phyloP scores from a whole-genome alignment of 2,113 vertebrate genomes.

The Eurystomus gularis region DNA sequence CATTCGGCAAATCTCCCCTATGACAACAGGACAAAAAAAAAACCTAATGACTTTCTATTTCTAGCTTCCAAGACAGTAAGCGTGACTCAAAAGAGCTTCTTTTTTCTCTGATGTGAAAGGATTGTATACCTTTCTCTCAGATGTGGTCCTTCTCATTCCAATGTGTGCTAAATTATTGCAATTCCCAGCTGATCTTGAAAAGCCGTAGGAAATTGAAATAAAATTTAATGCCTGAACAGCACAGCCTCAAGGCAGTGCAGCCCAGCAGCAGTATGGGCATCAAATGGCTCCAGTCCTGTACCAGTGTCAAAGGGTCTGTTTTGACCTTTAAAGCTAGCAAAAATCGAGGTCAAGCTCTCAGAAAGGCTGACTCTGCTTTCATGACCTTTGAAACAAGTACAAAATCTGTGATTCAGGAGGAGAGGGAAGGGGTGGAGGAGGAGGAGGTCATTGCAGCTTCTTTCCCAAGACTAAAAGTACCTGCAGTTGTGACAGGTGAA shows the following conservation, averaged over 20 bases:
- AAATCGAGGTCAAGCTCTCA: neutral
- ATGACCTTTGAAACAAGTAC: neutral
- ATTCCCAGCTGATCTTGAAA: neutral
- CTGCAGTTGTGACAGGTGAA: neutral
- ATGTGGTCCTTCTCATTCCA: neutral
- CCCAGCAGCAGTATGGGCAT: neutral
- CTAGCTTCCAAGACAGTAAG: neutral
- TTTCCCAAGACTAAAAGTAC: neutral
- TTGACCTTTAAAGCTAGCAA: neutral
- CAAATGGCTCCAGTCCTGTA: neutral
- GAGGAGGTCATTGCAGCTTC: neutral
- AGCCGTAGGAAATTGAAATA: constrained; percentile 1
- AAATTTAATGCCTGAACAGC: neutral
- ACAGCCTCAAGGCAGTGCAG: neutral
- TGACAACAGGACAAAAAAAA: neutral
- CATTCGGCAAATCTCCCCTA: neutral
- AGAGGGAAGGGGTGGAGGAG: accelerated
- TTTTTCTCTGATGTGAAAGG: neutral
- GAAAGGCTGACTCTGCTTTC: neutral
- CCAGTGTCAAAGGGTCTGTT: neutral
- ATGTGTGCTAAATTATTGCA: neutral
- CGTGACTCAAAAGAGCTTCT: neutral
- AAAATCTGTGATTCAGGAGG: neutral
- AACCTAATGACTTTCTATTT: constrained; percentile 5
- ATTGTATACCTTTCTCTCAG: neutral